These are phyloP conservation scores for Melikaiella ostensackeni DNA, from an alignment of 2,888 invertebrate genomes.

Conservation along the genomic window DNA sequence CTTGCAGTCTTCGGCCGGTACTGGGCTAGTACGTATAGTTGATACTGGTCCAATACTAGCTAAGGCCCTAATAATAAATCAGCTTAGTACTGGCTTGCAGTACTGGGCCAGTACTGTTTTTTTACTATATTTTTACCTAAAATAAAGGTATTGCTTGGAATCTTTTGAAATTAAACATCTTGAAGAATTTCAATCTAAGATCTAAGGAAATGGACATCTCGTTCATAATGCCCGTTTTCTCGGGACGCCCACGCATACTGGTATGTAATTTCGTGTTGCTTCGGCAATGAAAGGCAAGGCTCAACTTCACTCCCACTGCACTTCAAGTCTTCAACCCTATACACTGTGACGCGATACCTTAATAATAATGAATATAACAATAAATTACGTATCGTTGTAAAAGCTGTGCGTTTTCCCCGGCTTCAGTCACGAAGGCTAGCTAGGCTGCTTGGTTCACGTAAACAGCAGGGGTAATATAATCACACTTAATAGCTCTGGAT, in stretches of 20 bases:
- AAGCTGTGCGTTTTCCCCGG: constrained; percentile 56
- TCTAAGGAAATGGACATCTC: not conserved
- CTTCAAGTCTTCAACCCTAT: constrained; percentile 41
- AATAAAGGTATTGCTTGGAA: too few species aligned
- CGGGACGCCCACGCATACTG: not conserved
- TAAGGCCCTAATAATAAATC: too few species aligned
- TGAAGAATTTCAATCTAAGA: not conserved
- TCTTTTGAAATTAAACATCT: too few species aligned
- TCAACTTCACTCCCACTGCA: constrained; percentile 22
- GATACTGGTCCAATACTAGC: too few species aligned
- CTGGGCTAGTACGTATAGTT: too few species aligned
- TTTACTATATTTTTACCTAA: too few species aligned
- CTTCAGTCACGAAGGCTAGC: constrained; percentile 54
- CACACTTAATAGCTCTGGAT: constrained; percentile 73
- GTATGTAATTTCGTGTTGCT: not conserved
- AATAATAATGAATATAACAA: constrained; percentile 66
- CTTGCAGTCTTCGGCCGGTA: too few species aligned
- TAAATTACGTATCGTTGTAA: constrained; percentile 69
- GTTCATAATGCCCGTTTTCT: not conserved
- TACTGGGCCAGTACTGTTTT: too few species aligned
- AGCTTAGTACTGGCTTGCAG: too few species aligned
- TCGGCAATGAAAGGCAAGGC: constrained; percentile 31
- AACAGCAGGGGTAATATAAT: constrained; percentile 62
- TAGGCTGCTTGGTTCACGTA: constrained; percentile 18
- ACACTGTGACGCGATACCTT: constrained; percentile 59